Evolutionary conservation across 2,888 invertebrate genomes (phyloP).

Genomic region (Andricus curvator): DNA sequence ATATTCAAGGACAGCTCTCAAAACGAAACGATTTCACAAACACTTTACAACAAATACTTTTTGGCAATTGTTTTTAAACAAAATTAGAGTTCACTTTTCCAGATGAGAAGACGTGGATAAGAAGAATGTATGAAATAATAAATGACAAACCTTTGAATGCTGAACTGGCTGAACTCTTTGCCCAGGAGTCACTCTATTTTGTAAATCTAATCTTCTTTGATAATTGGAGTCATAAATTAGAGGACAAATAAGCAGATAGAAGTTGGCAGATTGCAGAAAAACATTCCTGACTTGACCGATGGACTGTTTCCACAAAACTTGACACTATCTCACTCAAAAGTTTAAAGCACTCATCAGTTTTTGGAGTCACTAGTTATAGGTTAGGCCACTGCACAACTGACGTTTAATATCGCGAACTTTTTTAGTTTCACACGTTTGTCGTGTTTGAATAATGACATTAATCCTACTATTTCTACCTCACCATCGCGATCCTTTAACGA

Average conservation of each 20-base stretch:
- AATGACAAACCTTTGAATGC: slow-evolving; percentile 24
- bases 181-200: not conserved
- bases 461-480: not conserved
- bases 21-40: not conserved
- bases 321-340: not conserved
- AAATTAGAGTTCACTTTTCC: not conserved
- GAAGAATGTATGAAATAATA: not conserved
- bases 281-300: slow-evolving; percentile 24
- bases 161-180: not conserved
- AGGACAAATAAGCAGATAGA: not conserved
- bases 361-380: not conserved
- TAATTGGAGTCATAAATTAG: slow-evolving; percentile 25
- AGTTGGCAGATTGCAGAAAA: slow-evolving; percentile 4
- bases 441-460: slow-evolving; percentile 1
- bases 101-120: not conserved
- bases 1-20: slow-evolving; percentile 7
- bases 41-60: not conserved
- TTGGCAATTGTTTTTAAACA: too few relatives aligned
- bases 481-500: not conserved
- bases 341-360: not conserved
- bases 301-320: slow-evolving; percentile 13
- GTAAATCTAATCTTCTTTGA: slow-evolving; percentile 3
- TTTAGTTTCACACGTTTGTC: slow-evolving; percentile 3
- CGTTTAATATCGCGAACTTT: not conserved
- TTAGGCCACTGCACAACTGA: not conserved